Evolutionary conservation across 2,113 vertebrate species (phyloP).

Genomic region (Callionymus lyra): DNA sequence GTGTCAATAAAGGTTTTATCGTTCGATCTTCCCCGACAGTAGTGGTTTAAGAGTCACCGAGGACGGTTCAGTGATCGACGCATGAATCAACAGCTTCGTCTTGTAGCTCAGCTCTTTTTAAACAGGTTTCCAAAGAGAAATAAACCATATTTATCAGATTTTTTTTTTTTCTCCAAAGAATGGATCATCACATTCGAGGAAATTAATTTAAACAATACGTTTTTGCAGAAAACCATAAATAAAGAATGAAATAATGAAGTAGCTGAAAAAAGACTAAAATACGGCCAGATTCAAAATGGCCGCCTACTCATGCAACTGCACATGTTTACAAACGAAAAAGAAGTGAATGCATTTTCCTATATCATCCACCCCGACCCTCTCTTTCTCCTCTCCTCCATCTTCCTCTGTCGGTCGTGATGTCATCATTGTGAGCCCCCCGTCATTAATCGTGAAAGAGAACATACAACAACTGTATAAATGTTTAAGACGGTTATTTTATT

Average conservation of each 20-base stretch:
- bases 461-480: conserved; percentile 62
- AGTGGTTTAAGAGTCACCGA: no score
- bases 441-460: conserved; percentile 45
- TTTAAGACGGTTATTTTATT: conserved; percentile 65
- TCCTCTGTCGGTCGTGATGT: conserved; percentile 55
- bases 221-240: neutral
- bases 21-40: no score
- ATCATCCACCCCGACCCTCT: conserved; percentile 4
- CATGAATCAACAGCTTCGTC: no score
- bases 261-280: neutral
- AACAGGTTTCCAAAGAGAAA: no score
- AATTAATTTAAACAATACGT: neutral
- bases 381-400: conserved; percentile 13
- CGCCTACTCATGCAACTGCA: conserved; percentile 1
- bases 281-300: neutral
- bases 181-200: neutral
- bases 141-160: no score
- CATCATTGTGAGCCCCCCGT: conserved; percentile 59
- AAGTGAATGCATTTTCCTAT: no score
- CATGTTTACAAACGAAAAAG: neutral
- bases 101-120: no score
- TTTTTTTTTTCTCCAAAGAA: no score
- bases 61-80: no score
- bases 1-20: no score
- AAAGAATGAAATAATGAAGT: neutral